Conservation (phyloP, 1,140 invertebrate genomes). For the Trichomalopsis sarcophagae region DNA sequence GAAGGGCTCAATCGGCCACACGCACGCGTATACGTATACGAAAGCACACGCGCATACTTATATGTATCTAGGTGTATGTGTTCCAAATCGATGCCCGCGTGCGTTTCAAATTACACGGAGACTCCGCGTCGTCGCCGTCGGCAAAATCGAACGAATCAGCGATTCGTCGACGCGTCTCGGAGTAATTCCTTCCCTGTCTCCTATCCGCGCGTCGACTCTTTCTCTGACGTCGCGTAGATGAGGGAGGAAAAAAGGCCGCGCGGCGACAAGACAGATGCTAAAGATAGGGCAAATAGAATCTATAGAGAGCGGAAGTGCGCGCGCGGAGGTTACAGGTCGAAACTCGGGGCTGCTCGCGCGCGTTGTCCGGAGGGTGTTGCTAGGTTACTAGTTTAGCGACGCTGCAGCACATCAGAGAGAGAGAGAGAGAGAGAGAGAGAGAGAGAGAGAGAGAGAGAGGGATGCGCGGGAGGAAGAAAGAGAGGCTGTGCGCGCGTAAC, state of each 20-base stretch:
- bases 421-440: conserved; percentile 31
- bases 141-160: not conserved
- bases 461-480: not conserved
- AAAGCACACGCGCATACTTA: too few relatives aligned
- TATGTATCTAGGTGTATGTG: too few relatives aligned
- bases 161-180: not conserved
- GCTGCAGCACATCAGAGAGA: conserved; percentile 14
- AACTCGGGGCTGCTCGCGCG: conserved; percentile 49
- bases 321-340: conserved; percentile 45
- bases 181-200: conserved; percentile 18
- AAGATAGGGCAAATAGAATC: conserved; percentile 72
- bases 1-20: not conserved
- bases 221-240: not conserved
- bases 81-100: not conserved
- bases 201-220: not conserved
- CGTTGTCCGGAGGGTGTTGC: conserved; percentile 66
- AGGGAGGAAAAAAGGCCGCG: not conserved
- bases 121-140: too few relatives aligned
- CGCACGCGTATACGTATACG: too few relatives aligned
- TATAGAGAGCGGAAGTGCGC: conserved; percentile 47
- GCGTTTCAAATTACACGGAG: not conserved
- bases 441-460: conserved; percentile 34
- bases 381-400: conserved; percentile 67
- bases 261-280: conserved; percentile 62
- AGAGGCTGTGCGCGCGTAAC: not conserved